These are phyloP conservation scores for Aix galericulata DNA, from an alignment of 2,113 vertebrate genomes.

Conservation along the genomic window DNA sequence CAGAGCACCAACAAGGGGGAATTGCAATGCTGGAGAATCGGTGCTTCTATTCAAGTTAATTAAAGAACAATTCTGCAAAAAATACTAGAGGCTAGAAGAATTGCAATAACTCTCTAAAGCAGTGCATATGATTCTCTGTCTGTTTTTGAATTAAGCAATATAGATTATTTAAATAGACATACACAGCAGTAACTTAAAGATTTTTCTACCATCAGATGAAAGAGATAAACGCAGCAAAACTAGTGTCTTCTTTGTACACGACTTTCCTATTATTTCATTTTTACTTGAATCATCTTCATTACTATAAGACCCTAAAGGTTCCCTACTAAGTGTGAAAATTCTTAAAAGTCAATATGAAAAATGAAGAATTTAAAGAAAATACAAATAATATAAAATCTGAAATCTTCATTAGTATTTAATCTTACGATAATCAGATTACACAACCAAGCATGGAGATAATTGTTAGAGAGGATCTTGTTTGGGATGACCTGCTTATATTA, in stretches of 20 bases:
- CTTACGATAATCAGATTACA: background rate
- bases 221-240: background rate
- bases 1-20: background rate
- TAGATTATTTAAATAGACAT: background rate
- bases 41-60: background rate
- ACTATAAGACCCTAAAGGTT: background rate
- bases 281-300: background rate
- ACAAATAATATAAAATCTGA: background rate
- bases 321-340: background rate
- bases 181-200: background rate
- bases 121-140: background rate
- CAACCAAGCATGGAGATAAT: background rate
- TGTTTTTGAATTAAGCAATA: background rate
- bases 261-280: background rate
- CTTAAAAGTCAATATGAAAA: background rate
- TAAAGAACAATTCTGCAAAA: background rate
- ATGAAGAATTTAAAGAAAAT: background rate
- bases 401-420: background rate
- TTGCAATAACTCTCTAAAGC: background rate
- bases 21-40: background rate
- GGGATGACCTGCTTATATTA: background rate
- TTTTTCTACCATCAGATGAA: background rate
- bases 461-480: background rate
- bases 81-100: background rate
- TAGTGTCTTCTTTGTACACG: background rate